phyloP scores from a whole-genome alignment of 2,113 vertebrate genomes.

The Nipponia nippon region DNA sequence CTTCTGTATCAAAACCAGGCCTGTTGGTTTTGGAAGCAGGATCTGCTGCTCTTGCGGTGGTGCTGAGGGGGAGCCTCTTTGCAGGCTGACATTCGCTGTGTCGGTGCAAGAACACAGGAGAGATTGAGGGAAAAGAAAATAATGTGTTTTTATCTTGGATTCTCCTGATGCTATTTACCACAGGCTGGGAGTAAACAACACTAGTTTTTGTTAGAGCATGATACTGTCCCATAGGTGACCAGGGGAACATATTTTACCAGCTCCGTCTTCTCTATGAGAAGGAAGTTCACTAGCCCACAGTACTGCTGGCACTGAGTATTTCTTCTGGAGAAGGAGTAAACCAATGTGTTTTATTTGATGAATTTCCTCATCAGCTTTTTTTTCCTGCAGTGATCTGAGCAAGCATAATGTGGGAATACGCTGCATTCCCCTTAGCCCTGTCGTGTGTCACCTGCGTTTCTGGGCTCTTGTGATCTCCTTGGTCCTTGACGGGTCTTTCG shows the following conservation, averaged over 20 bases:
- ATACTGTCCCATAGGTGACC: not conserved
- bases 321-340: not conserved
- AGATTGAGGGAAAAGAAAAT: not conserved
- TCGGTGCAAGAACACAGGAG: not conserved
- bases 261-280: not conserved
- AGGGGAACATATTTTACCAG: not conserved
- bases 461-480: not conserved
- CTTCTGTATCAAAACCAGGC: not conserved
- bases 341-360: not conserved
- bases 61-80: not conserved
- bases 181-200: not conserved
- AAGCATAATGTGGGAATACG: accelerated
- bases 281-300: not conserved
- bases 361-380: not conserved
- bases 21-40: not conserved
- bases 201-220: not conserved
- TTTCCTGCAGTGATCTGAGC: not conserved
- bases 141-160: not conserved
- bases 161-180: not conserved
- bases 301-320: not conserved
- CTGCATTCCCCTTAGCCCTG: not conserved
- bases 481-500: accelerated
- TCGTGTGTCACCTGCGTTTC: not conserved
- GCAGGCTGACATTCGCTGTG: accelerated
- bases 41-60: not conserved